Conservation (phyloP, 1,140 invertebrate species). For the Coenobita brevimanus region DNA sequence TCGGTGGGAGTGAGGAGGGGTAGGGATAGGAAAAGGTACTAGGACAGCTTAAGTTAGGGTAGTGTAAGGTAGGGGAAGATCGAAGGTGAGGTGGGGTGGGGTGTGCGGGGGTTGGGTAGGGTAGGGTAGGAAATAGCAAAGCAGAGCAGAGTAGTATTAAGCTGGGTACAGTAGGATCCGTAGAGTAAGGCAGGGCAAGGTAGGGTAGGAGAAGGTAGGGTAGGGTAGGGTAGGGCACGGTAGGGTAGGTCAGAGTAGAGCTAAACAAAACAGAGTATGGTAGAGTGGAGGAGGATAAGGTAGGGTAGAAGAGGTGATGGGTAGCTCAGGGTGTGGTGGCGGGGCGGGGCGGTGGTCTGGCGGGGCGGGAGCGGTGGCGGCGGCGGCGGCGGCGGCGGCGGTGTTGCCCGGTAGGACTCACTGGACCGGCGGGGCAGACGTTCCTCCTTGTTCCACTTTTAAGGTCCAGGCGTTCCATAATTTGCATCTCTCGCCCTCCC, state of each 20-base stretch:
- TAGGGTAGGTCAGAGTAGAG: too few relatives aligned
- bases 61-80: neutral
- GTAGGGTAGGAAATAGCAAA: too few relatives aligned
- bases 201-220: too few relatives aligned
- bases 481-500: slow-evolving; percentile 6
- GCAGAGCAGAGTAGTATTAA: too few relatives aligned
- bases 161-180: too few relatives aligned
- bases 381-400: neutral
- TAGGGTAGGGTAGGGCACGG: too few relatives aligned
- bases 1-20: too few relatives aligned
- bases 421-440: slow-evolving; percentile 8
- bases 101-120: too few relatives aligned
- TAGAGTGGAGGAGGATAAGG: neutral
- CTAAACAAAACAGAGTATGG: neutral
- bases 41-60: too few relatives aligned
- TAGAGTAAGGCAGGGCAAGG: too few relatives aligned
- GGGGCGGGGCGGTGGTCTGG: neutral
- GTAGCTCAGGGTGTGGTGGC: neutral
- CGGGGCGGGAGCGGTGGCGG: neutral
- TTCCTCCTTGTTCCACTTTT: slow-evolving; percentile 13
- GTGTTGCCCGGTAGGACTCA: slow-evolving; percentile 26
- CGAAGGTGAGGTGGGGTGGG: neutral
- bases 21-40: too few relatives aligned
- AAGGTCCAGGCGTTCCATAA: slow-evolving; percentile 21
- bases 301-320: neutral